phyloP scores from a whole-genome alignment of 2,113 vertebrate genomes.

The Dinomys branickii region DNA sequence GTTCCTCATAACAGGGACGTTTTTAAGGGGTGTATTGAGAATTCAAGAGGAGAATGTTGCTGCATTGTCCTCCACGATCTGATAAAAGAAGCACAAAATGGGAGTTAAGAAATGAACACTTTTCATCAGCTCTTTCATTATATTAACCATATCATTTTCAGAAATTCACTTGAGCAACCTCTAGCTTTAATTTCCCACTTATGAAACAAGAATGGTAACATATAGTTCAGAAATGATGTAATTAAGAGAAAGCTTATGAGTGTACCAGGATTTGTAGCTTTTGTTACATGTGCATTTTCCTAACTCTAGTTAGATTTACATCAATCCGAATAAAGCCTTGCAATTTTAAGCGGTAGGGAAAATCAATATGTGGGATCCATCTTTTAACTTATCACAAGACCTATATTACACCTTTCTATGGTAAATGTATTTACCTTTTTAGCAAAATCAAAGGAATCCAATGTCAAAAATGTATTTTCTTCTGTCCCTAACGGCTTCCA shows the following conservation, averaged over 20 bases:
- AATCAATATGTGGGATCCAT: background rate
- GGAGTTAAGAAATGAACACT: constrained; percentile 8
- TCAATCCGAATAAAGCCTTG: background rate
- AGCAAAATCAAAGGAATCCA: background rate
- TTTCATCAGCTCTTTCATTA: background rate
- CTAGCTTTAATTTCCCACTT: constrained; percentile 26
- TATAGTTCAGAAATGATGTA: background rate
- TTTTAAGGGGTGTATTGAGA: background rate
- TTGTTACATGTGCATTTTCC: background rate
- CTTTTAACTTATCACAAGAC: background rate
- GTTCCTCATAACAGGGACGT: background rate
- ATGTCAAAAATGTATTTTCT: background rate
- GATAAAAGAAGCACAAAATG: background rate
- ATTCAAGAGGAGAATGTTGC: constrained; percentile 11
- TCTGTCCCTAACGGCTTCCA: background rate
- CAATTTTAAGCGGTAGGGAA: background rate
- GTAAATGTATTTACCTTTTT: background rate
- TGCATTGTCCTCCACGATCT: background rate
- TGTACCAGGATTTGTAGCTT: background rate
- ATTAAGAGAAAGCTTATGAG: background rate
- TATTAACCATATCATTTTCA: constrained; percentile 8
- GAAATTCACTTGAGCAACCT: constrained; percentile 30
- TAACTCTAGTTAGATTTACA: background rate
- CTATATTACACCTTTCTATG: background rate
- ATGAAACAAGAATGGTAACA: background rate